Conservation (phyloP, 1,140 invertebrate genomes). For the Diuraphis noxia region DNA sequence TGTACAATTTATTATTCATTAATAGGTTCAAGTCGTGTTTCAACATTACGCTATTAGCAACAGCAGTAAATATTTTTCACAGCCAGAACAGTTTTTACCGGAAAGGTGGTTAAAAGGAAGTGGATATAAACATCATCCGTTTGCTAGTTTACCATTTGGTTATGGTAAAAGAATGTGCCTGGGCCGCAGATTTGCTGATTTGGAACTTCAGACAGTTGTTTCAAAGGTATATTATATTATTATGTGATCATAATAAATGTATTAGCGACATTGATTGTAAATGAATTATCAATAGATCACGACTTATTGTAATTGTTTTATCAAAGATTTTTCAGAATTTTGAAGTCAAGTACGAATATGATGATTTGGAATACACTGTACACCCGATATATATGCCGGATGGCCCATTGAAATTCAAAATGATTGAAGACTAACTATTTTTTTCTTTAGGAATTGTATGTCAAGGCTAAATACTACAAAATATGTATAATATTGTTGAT, state of each 20-base stretch:
- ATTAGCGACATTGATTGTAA: not conserved
- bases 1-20: slow-evolving; percentile 56
- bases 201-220: slow-evolving; percentile 74
- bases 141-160: slow-evolving; percentile 79
- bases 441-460: not conserved
- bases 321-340: slow-evolving; percentile 72
- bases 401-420: slow-evolving; percentile 68
- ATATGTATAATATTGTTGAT: not conserved
- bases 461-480: not conserved
- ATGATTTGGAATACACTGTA: slow-evolving; percentile 69
- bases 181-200: slow-evolving; percentile 78
- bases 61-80: slow-evolving; percentile 71
- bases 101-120: slow-evolving; percentile 73
- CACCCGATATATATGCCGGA: slow-evolving; percentile 77
- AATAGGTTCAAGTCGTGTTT: slow-evolving; percentile 77
- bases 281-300: no score
- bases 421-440: slow-evolving; percentile 59
- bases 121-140: slow-evolving; percentile 62
- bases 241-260: not conserved
- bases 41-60: slow-evolving; percentile 81
- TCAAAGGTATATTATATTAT: slow-evolving; percentile 65
- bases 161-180: slow-evolving; percentile 81
- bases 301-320: slow-evolving; percentile 34
- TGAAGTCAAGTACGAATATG: slow-evolving; percentile 69
- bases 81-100: slow-evolving; percentile 71